A percentile compares a stretch with the other conserved stretches of the same genome.
Conservation (phyloP, 2,888 invertebrate genomes). For the Entomobrya proxima region DNA sequence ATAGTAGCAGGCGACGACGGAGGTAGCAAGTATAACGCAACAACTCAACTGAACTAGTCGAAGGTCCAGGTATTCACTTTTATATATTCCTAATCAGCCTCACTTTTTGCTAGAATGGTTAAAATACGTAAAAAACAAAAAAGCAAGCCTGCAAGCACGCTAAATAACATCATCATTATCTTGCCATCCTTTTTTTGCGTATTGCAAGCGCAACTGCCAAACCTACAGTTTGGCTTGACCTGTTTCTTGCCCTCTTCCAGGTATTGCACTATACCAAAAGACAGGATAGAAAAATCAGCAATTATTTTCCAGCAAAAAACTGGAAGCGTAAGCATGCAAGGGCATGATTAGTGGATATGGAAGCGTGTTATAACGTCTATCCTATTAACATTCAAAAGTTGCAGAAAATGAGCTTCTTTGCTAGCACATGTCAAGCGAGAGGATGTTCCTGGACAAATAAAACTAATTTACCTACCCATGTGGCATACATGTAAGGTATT, state of each 20-base stretch:
- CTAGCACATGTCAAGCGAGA: not conserved
- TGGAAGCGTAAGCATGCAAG: not conserved
- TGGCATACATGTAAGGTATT: not conserved
- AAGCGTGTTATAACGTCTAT: too few species aligned
- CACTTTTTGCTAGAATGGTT: conserved; percentile 13
- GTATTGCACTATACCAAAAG: not conserved
- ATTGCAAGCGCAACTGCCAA: not conserved
- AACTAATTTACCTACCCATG: too few species aligned
- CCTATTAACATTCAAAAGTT: too few species aligned
- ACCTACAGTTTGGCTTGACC: not conserved
- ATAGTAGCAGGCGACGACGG: not conserved
- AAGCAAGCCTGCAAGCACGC: not conserved
- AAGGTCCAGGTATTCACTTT: conserved; percentile 56
- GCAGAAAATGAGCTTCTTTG: not conserved
- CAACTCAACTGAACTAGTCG: conserved; percentile 56
- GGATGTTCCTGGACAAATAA: not conserved
- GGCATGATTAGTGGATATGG: not conserved
- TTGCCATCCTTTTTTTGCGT: not conserved
- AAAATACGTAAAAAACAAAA: not conserved
- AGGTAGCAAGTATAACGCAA: conserved; percentile 36
- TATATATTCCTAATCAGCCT: conserved; percentile 42
- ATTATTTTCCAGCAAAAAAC: conserved; percentile 10
- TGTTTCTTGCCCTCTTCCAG: conserved; percentile 29
- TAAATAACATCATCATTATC: too few species aligned
- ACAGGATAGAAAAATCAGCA: conserved; percentile 7